These are phyloP conservation scores for Irena cyanogastra DNA, from an alignment of 2,113 vertebrate genomes.

Conservation along the genomic window DNA sequence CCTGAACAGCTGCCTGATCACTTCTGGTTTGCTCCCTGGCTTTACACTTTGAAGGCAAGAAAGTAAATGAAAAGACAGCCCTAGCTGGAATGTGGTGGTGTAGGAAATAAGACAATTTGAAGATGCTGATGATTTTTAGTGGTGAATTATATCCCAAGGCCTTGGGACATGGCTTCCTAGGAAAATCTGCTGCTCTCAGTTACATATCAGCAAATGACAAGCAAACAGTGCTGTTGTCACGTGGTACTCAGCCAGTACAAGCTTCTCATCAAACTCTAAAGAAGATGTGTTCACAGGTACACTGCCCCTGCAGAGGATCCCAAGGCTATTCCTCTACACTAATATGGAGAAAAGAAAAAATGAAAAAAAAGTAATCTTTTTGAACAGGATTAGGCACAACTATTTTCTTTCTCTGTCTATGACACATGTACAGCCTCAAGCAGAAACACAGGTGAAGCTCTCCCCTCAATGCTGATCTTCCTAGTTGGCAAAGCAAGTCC, in stretches of 20 bases:
- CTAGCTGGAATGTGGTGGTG: not conserved
- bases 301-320: not conserved
- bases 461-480: not conserved
- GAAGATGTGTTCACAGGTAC: not conserved
- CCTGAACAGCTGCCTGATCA: conserved; percentile 8
- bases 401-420: not conserved
- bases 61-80: not conserved
- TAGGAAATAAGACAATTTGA: not conserved
- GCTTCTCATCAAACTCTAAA: not conserved
- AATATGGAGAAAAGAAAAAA: not conserved
- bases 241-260: not conserved
- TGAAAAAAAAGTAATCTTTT: not conserved
- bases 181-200: not conserved
- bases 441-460: not conserved
- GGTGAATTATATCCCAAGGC: not conserved
- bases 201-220: rapidly evolving
- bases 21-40: not conserved
- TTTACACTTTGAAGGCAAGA: not conserved
- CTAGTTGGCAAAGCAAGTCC: not conserved
- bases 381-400: not conserved
- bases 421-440: not conserved
- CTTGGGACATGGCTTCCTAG: not conserved
- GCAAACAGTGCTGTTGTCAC: not conserved
- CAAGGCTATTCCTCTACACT: not conserved
- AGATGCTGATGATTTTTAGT: not conserved